These are phyloP conservation scores for Heliocidaris erythrogramma DNA, from an alignment of 35 echinoderm and acorn worm genomes.

Conservation along the genomic window DNA sequence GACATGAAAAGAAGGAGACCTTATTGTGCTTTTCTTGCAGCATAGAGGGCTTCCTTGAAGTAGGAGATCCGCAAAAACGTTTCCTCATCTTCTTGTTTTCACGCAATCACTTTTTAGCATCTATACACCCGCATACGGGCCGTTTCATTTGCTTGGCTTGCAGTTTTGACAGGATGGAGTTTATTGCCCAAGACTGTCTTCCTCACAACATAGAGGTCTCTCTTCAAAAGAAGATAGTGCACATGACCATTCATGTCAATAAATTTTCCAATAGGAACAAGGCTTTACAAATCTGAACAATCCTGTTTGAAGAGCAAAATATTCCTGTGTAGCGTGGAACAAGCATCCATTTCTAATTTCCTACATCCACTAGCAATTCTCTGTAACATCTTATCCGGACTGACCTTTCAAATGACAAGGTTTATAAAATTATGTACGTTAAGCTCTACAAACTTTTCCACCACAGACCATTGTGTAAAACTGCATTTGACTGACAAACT, in stretches of 20 bases:
- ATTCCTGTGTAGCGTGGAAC: not conserved
- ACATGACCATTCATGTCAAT: not conserved
- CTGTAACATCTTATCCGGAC: not conserved
- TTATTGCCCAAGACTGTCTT: too few species aligned
- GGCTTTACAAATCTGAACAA: not conserved
- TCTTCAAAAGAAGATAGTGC: not conserved
- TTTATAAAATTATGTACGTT: not conserved
- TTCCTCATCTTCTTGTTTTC: too few species aligned
- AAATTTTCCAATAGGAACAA: not conserved
- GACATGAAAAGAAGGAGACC: not conserved
- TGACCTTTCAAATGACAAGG: not conserved
- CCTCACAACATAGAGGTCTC: not conserved
- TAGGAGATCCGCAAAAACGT: too few species aligned
- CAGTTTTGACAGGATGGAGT: too few species aligned
- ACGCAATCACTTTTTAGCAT: too few species aligned
- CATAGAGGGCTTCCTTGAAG: too few species aligned
- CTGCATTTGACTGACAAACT: not conserved
- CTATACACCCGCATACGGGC: too few species aligned
- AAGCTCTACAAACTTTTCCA: not conserved
- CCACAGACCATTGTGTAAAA: too few species aligned
- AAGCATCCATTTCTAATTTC: not conserved
- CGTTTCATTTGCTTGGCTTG: not conserved
- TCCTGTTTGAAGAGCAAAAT: not conserved
- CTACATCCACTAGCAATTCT: not conserved
- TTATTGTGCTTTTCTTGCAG: too few species aligned